A percentile compares a stretch with the other conserved stretches of the same genome.
Conservation (phyloP, 2,113 vertebrate species). For the Pseudorectes ferrugineus region DNA sequence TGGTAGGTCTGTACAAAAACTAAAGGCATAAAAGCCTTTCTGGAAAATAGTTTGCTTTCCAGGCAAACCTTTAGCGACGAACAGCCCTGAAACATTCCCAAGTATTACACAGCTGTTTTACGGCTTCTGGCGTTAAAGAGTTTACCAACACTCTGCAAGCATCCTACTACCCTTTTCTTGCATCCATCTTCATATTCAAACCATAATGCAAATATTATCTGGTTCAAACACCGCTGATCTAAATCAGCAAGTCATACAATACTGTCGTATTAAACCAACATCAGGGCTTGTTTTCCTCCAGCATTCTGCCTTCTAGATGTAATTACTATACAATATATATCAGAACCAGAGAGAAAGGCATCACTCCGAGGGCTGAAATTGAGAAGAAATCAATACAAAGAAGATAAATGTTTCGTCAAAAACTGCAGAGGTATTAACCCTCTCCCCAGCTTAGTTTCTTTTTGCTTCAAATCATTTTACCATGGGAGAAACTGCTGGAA, state of each 20-base stretch:
- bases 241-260: conserved; percentile 25
- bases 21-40: background rate
- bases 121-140: background rate
- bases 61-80: background rate
- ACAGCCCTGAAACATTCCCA: background rate
- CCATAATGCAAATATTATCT: background rate
- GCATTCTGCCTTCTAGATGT: conserved; percentile 61
- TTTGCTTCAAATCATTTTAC: background rate
- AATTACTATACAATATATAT: conserved; percentile 69
- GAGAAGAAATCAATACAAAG: conserved; percentile 72
- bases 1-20: fast-evolving
- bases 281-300: conserved; percentile 55
- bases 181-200: background rate
- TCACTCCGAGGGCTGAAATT: conserved; percentile 55
- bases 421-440: conserved; percentile 45
- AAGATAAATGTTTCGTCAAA: conserved; percentile 65
- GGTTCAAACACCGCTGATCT: background rate
- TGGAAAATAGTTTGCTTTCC: background rate
- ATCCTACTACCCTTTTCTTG: background rate
- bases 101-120: background rate
- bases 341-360: conserved; percentile 59
- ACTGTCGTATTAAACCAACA: conserved; percentile 63
- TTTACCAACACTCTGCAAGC: background rate
- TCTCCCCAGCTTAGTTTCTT: conserved; percentile 16
- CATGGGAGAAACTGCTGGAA: background rate